Evolutionary conservation across 2,113 vertebrate genomes (phyloP), one percentile per base, ranked within the genome.

Genomic region (Conger conger): DNA sequence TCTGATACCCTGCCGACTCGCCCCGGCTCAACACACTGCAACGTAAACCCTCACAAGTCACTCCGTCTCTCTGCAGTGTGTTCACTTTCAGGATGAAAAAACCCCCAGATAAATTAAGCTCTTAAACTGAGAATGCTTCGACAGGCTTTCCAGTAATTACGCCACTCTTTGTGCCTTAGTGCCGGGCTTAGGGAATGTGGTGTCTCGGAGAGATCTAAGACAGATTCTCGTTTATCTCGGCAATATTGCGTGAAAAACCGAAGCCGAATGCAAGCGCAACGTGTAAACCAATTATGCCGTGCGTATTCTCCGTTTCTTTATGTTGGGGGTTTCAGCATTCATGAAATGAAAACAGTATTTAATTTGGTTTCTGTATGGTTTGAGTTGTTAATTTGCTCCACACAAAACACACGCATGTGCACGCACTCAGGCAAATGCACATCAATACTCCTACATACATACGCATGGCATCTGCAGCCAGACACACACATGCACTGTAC

Each of bases 341-440:
- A n/a, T n/a, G n/a, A n/a, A 42, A 50, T 50, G 11, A 50, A 50
- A 7, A 50, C 45, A 1, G 45, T 7, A 50, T 13, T 50, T 7
- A 50, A 42, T 42, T 42, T 42, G 3, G 40, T 42, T 42, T 42
- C 8, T 42, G 8, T 5, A 42, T 42, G 3, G 8, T 50, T 50
- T 50, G 45, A 50, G 45, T 50, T 50, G 7, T 9, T 50, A 7
- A 50, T 63, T 63, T 63, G 57, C 27, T 7, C 60, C 84, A 57
- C 76, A 30, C 76, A 68, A 33, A 42, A 80, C 81, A 80, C 82
- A 83, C 83, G 80, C 77, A 85, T 0, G 73, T 57, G 50, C 36
- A 53, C 50, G 27, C 38, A 80, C 79, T 45, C 38, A 45, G 13
- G n/a, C 45, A 81, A 16, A 80, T 63, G 82, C 57, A 73, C 83